These are phyloP conservation scores for Lutraria rhynchaena DNA, from an alignment of 1,140 invertebrate genomes.

Conservation along the genomic window DNA sequence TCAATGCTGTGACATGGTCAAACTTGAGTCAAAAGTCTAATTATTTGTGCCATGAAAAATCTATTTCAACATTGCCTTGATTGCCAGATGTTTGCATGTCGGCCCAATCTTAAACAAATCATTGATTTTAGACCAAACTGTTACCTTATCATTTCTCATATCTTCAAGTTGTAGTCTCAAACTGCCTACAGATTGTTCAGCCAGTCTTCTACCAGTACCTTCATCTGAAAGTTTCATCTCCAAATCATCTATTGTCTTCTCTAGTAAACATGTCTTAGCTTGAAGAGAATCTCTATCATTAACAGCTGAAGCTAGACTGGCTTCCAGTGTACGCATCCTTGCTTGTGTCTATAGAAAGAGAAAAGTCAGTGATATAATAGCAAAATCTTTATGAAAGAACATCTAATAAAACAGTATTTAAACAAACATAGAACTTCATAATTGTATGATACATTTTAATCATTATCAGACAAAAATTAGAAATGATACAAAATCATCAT, in stretches of 20 bases:
- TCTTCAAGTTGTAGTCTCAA: conserved; percentile 63
- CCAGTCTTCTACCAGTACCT: conserved; percentile 59
- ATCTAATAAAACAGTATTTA: too few species aligned
- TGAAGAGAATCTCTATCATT: conserved; percentile 66
- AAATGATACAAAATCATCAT: too few species aligned
- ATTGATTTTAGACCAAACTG: neutral
- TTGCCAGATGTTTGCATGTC: too few species aligned
- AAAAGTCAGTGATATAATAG: neutral
- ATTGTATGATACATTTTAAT: neutral
- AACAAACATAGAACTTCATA: neutral
- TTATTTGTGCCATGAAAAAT: too few species aligned
- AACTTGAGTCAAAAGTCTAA: too few species aligned
- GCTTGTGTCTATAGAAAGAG: conserved; percentile 67
- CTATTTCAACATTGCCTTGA: too few species aligned
- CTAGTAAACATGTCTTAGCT: conserved; percentile 59
- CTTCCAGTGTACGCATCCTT: conserved; percentile 66
- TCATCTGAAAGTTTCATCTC: conserved; percentile 64
- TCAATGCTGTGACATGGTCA: too few species aligned
- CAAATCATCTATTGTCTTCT: conserved; percentile 65
- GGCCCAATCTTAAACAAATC: too few species aligned
- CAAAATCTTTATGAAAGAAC: too few species aligned
- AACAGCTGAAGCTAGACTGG: conserved; percentile 62
- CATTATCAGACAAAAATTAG: too few species aligned
- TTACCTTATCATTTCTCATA: conserved; percentile 45
- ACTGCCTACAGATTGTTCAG: conserved; percentile 65